Evolutionary conservation across 2,888 invertebrate species (phyloP).

Genomic region (Epistrophe grossulariae): DNA sequence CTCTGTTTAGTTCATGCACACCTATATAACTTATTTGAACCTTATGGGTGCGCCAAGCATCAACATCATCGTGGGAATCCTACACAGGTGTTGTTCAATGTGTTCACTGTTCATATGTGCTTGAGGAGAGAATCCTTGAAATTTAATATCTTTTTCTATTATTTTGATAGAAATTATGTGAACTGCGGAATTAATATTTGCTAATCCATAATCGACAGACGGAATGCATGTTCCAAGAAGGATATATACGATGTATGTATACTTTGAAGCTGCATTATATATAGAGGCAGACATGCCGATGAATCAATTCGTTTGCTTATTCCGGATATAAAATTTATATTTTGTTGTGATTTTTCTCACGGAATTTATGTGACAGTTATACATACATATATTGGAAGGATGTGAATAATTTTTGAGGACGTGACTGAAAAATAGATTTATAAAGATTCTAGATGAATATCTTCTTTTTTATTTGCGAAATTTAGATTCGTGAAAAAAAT

Average conservation of each 20-base stretch:
- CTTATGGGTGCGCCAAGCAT: slow-evolving; percentile 58
- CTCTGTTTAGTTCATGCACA: slow-evolving; percentile 3
- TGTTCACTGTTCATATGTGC: too few relatives aligned
- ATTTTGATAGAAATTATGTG: slow-evolving; percentile 51
- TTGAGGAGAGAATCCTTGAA: slow-evolving; percentile 45
- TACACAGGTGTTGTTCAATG: slow-evolving; percentile 55
- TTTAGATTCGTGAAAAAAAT: too few relatives aligned
- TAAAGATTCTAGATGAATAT: background rate
- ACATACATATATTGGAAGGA: background rate
- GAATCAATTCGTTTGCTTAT: slow-evolving; percentile 48
- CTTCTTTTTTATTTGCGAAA: background rate
- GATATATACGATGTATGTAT: background rate
- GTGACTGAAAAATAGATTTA: slow-evolving; percentile 19
- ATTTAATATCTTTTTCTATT: slow-evolving; percentile 61
- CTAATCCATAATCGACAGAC: slow-evolving; percentile 72
- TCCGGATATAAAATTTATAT: background rate
- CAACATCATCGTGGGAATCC: slow-evolving; percentile 61
- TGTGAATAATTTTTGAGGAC: slow-evolving; percentile 9
- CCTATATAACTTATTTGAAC: slow-evolving; percentile 10
- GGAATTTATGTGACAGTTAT: slow-evolving; percentile 41
- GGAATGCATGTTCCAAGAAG: slow-evolving; percentile 53
- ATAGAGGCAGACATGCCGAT: slow-evolving; percentile 30
- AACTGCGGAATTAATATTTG: slow-evolving; percentile 58
- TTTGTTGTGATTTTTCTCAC: slow-evolving; percentile 34
- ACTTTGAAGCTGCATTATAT: background rate